Evolutionary conservation across 2,888 invertebrate genomes (phyloP).

Genomic region (Platyscelio sp.): DNA sequence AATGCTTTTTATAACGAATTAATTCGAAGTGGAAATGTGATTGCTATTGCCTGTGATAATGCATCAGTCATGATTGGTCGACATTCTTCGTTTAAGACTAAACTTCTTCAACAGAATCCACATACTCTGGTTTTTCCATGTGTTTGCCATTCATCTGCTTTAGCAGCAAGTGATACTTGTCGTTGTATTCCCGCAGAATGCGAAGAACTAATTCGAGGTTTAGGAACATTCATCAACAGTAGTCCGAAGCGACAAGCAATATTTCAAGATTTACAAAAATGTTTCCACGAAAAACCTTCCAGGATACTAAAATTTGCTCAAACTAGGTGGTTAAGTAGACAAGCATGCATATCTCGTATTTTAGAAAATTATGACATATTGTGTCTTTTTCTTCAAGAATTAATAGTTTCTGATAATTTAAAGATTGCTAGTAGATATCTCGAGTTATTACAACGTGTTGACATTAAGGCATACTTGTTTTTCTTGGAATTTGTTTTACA

Average conservation of each 20-base stretch:
- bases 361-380: not conserved
- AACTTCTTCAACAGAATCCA: not conserved
- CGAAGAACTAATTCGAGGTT: not conserved
- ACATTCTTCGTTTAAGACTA: slow-evolving; percentile 12
- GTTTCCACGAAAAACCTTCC: not conserved
- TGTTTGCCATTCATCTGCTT: slow-evolving; percentile 49
- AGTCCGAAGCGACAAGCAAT: slow-evolving; percentile 16
- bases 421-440: not conserved
- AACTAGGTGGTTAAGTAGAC: slow-evolving; percentile 29
- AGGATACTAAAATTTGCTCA: slow-evolving; percentile 19
- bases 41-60: slow-evolving; percentile 12
- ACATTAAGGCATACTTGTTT: slow-evolving; percentile 21
- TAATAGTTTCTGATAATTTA: not conserved
- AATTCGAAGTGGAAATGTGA: not conserved
- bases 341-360: slow-evolving; percentile 19
- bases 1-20: not conserved
- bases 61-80: slow-evolving; percentile 20
- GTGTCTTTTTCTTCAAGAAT: not conserved
- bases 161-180: slow-evolving; percentile 27
- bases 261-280: not conserved
- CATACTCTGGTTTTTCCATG: slow-evolving; percentile 13
- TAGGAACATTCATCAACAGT: not conserved
- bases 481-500: slow-evolving; percentile 11
- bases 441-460: not conserved
- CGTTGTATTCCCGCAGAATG: not conserved